Evolutionary conservation across 2,113 vertebrate species (phyloP).

Genomic region (Lipophrys pholis): DNA sequence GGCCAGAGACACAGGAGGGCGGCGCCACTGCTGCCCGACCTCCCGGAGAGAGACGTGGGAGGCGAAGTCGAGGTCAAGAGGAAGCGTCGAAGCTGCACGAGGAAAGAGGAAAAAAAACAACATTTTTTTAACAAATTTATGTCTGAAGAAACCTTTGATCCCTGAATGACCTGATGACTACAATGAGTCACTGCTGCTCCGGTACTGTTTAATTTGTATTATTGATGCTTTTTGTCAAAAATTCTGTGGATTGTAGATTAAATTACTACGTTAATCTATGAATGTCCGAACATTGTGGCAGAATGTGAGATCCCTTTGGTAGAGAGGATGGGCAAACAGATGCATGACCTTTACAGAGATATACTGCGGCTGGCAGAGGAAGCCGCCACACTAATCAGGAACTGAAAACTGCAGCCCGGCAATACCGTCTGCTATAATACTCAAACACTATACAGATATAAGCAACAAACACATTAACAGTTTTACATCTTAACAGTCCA

Average conservation of each 20-base stretch:
- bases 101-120: slow-evolving; percentile 12
- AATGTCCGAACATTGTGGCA: not conserved
- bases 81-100: slow-evolving; percentile 80
- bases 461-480: too few species aligned
- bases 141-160: not conserved
- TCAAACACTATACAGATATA: too few species aligned
- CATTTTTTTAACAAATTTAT: not conserved
- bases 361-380: too few species aligned
- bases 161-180: not conserved
- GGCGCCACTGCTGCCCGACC: slow-evolving; percentile 25
- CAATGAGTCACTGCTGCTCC: not conserved
- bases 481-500: too few species aligned
- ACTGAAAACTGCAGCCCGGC: too few species aligned
- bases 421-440: too few species aligned
- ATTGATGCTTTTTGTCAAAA: not conserved
- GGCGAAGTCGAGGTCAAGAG: slow-evolving; percentile 76
- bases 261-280: not conserved
- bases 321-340: too few species aligned
- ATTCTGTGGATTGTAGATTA: not conserved
- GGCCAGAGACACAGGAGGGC: slow-evolving; percentile 55
- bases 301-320: too few species aligned
- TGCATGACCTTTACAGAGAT: too few species aligned
- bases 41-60: slow-evolving; percentile 43
- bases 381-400: too few species aligned
- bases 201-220: not conserved